Evolutionary conservation across 1,140 invertebrate genomes (phyloP), one percentile per base, ranked within the genome.

Genomic region (Pseudomyrmex cubaensis): DNA sequence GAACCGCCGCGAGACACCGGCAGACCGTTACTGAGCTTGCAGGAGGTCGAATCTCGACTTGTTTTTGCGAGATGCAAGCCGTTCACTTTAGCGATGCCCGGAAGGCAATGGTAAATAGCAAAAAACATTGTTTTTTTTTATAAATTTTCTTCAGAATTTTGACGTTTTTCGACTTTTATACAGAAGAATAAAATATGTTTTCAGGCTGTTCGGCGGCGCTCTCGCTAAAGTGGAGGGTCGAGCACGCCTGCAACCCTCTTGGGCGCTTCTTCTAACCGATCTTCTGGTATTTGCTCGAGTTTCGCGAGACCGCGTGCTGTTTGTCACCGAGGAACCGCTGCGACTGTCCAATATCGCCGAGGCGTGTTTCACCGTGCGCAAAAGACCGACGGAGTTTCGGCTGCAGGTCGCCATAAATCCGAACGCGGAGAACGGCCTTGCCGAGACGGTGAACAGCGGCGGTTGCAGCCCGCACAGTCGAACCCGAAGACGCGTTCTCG

Each of bases 1-100:
- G 97, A 97, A 88, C 96, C 97, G 0, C 95, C 97, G 35, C 96
- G 97, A 9, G 97, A 98, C 88, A 93, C 92, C 50, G 97, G 97
- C 1, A 95, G 96, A 87, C 97, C 97, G 0, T 89, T 98, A 46
- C 92, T 98, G 2, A 97, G 97, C 54, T 94, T 98, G 44, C 97
- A 97, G 92, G 97, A 98, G 90, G 94, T 98, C 61, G 97, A 98
- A 92, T 97, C 97, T 88, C 95, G 97, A 87, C 95, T 98, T 89
- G 97, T 98, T 80, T 98, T 98, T 93, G 97, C 97, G 86, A 96
- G 97, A 93, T 98, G 97, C 95, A 98, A 97, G 95, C 97, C 97
- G 63, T 98, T 98, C 91, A 96, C 96, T 25, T 94, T 98, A 91
- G 97, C 96, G 88, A 96, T 97, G 86, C 96, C 97, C 57, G 97